Evolutionary conservation across 2,888 invertebrate species (phyloP), one percentile per base, ranked within the genome.

Genomic region (Acleris sparsana): DNA sequence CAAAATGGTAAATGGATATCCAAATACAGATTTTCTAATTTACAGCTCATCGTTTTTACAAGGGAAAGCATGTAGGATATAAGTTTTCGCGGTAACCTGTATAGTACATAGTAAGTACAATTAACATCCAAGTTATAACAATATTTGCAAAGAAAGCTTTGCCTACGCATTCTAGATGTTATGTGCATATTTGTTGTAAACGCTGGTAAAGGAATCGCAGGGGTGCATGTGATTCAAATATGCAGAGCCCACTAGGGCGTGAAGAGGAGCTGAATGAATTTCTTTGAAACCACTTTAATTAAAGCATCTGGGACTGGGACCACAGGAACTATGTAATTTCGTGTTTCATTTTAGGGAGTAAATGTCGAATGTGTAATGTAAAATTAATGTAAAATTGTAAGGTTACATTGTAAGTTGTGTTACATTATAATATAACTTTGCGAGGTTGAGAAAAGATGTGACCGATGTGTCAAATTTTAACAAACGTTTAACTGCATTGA

Each of bases 171-270:
- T 11, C 49, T 44, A 7, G 33, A 11, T 33, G 11, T 33, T 33
- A 33, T 33, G 33, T 33, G 33, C 33, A 33, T 33, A 33, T 13
- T 39, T 39, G 39, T 39, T 39, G 3, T 39, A 0, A 13, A 9
- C 39, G 39, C 9, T 39, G 13, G 39, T 5, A 39, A 25, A 25
- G 16, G 17, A 17, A 17, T 25, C 44, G 9, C 18, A 53, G 43
- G 3, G n/a, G n/a, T 64, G 55, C 60, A 56, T 52, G 22, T 46
- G 56, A 22, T 56, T 61, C 39, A 61, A 61, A 66, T 61, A 46
- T 66, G 61, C 65, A 49, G 22, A 51, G 44, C 51, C 13, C 51
- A 52, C 51, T 33, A 43, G 63, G 29, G 33, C 46, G n/a, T 43
- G 25, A 52, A 17, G 20, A 18, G 51, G 3, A 43, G 48, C 29